A percentile compares a stretch with the other conserved stretches of the same genome.
phyloP scores from a whole-genome alignment of 2,888 invertebrate genomes.

The Synanthedon formicaeformis region DNA sequence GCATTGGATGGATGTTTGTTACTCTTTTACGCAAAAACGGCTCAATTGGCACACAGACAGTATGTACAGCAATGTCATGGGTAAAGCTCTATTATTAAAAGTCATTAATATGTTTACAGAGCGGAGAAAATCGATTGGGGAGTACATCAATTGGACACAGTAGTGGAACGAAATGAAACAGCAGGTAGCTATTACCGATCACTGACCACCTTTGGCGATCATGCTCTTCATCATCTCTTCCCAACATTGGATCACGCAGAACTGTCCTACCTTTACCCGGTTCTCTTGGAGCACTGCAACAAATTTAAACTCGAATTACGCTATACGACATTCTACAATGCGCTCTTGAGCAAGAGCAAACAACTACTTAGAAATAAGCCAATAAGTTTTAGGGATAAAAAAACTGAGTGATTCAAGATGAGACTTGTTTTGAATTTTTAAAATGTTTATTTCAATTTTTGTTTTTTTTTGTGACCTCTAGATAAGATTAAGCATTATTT shows the following conservation, averaged over 20 bases:
- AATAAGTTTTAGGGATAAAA: slow-evolving; percentile 33
- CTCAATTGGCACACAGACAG: too few species aligned
- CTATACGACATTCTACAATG: slow-evolving; percentile 67
- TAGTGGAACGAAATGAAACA: slow-evolving; percentile 77
- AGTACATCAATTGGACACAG: slow-evolving; percentile 78
- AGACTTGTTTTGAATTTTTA: too few species aligned
- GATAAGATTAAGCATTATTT: neutral
- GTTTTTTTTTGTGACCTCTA: neutral
- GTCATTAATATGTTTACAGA: slow-evolving; percentile 37
- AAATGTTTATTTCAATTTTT: neutral
- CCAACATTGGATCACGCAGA: slow-evolving; percentile 84
- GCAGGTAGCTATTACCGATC: slow-evolving; percentile 74
- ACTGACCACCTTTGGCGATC: slow-evolving; percentile 81
- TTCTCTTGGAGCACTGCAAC: slow-evolving; percentile 72
- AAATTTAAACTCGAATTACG: slow-evolving; percentile 71
- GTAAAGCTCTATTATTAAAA: too few species aligned
- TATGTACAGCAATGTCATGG: too few species aligned
- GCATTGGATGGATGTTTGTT: too few species aligned
- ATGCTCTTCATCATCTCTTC: slow-evolving; percentile 83
- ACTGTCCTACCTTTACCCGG: slow-evolving; percentile 74
- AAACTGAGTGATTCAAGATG: too few species aligned
- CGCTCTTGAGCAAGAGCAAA: slow-evolving; percentile 76
- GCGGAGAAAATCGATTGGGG: slow-evolving; percentile 77
- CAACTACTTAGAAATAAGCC: slow-evolving; percentile 47
- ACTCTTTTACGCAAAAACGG: too few species aligned